Conservation (phyloP, 1,140 invertebrate species). For the Laodelphax striatellus region DNA sequence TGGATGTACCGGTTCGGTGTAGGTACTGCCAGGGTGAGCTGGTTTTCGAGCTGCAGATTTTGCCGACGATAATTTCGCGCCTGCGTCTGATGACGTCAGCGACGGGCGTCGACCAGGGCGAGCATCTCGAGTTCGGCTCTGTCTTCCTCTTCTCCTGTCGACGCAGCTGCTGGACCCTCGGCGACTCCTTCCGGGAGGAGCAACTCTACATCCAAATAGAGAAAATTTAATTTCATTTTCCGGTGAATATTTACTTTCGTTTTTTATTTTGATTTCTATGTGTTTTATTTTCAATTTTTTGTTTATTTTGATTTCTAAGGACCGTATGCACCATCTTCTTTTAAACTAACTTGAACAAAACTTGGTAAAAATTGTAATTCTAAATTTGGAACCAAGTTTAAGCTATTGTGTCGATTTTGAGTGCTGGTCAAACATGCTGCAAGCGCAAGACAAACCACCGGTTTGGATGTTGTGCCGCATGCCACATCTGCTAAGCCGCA, state of each 20-base stretch:
- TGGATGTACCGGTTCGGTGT: conserved; percentile 41
- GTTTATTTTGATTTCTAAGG: too few species aligned
- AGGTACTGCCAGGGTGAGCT: conserved; percentile 55
- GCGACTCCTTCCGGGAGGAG: conserved; percentile 54
- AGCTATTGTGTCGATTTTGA: too few species aligned
- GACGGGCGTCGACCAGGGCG: conserved; percentile 29
- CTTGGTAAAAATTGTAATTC: too few species aligned
- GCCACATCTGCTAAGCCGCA: too few species aligned
- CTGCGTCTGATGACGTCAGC: conserved; percentile 38
- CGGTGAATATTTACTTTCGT: background rate
- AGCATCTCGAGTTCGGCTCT: conserved; percentile 65
- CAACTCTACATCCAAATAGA: conserved; percentile 64
- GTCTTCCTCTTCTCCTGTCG: conserved; percentile 68
- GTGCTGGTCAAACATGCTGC: too few species aligned
- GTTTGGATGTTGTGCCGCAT: too few species aligned
- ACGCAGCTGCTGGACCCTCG: conserved; percentile 68
- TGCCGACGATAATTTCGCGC: conserved; percentile 63
- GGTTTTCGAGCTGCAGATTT: conserved; percentile 68
- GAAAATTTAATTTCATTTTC: conserved; percentile 23
- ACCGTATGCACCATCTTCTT: too few species aligned
- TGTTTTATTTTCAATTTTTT: too few species aligned
- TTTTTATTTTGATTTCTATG: too few species aligned
- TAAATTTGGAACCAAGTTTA: too few species aligned
- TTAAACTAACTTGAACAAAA: too few species aligned
- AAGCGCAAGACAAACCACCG: too few species aligned